Conservation (phyloP, 2,888 invertebrate genomes). For the Seira ritae region DNA sequence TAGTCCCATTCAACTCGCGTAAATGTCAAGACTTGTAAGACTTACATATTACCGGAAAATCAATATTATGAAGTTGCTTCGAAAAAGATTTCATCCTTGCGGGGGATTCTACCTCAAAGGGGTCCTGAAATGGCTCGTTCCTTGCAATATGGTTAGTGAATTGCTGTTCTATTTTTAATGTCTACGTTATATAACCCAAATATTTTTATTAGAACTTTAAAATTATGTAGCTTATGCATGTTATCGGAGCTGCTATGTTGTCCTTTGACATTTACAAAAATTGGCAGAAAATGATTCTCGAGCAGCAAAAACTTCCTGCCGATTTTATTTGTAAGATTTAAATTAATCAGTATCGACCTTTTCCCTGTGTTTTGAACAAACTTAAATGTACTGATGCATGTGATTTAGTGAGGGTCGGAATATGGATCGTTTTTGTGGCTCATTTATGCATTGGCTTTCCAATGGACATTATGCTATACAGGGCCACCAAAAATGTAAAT, state of each 20-base stretch:
- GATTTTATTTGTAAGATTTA: background rate
- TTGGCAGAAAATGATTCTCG: constrained; percentile 38
- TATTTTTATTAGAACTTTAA: background rate
- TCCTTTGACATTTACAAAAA: constrained; percentile 27
- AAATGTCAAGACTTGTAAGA: too few species aligned
- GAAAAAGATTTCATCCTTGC: constrained; percentile 57
- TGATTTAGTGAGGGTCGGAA: constrained; percentile 35
- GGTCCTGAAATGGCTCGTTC: constrained; percentile 46
- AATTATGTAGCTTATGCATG: constrained; percentile 29
- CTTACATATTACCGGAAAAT: too few species aligned
- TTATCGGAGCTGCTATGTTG: constrained; percentile 35
- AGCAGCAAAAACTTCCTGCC: background rate
- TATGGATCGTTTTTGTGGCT: constrained; percentile 34
- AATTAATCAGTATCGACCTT: background rate
- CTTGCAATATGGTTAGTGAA: constrained; percentile 15
- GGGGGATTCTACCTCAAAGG: constrained; percentile 56
- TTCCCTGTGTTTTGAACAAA: background rate
- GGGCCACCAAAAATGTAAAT: constrained; percentile 16
- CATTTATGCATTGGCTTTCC: constrained; percentile 31
- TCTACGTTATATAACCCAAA: background rate
- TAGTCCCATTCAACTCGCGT: too few species aligned
- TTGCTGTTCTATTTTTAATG: constrained; percentile 13
- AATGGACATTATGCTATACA: constrained; percentile 34
- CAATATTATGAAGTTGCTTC: constrained; percentile 46
- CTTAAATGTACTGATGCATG: background rate